Conservation (phyloP, 2,113 vertebrate species). For the Actenoides hombroni region DNA sequence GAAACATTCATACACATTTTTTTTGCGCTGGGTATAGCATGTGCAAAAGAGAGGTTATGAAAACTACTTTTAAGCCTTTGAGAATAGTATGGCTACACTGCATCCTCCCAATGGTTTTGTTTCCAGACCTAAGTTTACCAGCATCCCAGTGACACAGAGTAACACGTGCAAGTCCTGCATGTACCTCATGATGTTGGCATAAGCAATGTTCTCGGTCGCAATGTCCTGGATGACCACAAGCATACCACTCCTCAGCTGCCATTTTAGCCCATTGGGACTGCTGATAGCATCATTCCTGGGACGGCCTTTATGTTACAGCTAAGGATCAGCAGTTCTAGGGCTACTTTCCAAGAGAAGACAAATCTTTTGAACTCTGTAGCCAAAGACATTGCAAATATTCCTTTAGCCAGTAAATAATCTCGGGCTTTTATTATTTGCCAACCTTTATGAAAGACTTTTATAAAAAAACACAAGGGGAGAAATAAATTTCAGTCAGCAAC, state of each 20-base stretch:
- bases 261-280: slow-evolving; percentile 8
- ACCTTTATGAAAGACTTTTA: slow-evolving; percentile 6
- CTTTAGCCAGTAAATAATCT: slow-evolving; percentile 30
- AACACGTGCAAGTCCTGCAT: not conserved
- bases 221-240: not conserved
- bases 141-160: not conserved
- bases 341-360: slow-evolving; percentile 45
- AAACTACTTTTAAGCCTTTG: not conserved
- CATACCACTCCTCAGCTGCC: slow-evolving; percentile 27
- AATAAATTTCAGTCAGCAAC: not conserved
- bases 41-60: not conserved
- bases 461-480: not conserved
- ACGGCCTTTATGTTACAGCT: slow-evolving; percentile 15
- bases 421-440: slow-evolving; percentile 20
- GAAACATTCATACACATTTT: not conserved
- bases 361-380: slow-evolving; percentile 37
- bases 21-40: not conserved
- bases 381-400: slow-evolving; percentile 43
- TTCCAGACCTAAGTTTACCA: not conserved
- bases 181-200: not conserved
- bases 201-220: not conserved
- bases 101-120: not conserved
- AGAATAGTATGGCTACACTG: not conserved
- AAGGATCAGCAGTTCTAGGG: slow-evolving; percentile 43
- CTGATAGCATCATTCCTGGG: slow-evolving; percentile 48